Evolutionary conservation across 2,888 invertebrate genomes (phyloP), one percentile per base, ranked within the genome.

Genomic region (Agriopis leucophaearia): DNA sequence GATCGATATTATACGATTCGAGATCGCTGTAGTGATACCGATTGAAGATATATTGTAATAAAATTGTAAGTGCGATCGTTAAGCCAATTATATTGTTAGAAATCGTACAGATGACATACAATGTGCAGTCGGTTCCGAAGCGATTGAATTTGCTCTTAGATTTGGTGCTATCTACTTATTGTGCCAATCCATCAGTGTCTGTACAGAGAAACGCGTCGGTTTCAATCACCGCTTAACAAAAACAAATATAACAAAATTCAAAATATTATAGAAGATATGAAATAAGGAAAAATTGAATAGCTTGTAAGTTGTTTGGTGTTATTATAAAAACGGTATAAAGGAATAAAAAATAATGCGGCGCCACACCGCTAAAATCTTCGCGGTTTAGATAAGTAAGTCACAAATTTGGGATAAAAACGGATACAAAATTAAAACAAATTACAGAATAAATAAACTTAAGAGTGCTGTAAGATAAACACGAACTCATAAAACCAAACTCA

Each of bases 161-260:
- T 82, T 83, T 76, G 69, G 88, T 88, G 89, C 85, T 83, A 62
- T 69, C 85, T 88, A 88, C 76, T 69, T 75, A 74, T 76, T 77
- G 87, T 88, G 87, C 88, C 87, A 87, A 88, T 88, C 81, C 85
- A 81, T 87, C 81, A 76, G 83, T 78, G 78, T 78, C 77, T 88
- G 83, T 86, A 84, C 83, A 86, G 73, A 72, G 59, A 65, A 69
- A 71, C 70, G 69, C 66, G 68, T 69, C 55, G 61, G 36, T 72
- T 70, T 44, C 71, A 75, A 72, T 70, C 71, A 71, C 66, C 64
- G 66, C 50, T 71, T 47, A 79, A 76, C 67, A 75, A n/a, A 50
- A 48, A 73, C 74, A 71, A 70, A 70, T 66, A 73, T 71, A 57
- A 72, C n/a, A 71, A 55, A 60, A 67, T 9, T n/a, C 65, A 71